These are phyloP conservation scores for Ochotona princeps DNA, from an alignment of 2,113 vertebrate genomes.

Conservation along the genomic window DNA sequence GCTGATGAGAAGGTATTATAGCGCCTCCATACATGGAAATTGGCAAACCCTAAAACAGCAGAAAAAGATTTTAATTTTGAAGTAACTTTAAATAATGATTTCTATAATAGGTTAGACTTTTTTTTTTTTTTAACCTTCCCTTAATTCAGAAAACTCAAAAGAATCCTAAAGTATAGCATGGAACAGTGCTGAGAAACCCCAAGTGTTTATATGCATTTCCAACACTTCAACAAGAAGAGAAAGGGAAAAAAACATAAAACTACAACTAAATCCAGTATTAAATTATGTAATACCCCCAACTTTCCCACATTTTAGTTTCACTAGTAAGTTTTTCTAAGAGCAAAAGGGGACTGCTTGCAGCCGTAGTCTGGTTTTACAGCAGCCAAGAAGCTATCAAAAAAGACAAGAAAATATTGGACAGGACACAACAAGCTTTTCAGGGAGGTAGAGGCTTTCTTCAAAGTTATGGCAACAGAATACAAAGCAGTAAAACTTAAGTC, in stretches of 20 bases:
- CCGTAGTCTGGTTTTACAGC: not conserved
- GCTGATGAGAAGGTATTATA: slow-evolving; percentile 95
- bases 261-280: slow-evolving; percentile 23
- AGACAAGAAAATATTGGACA: slow-evolving; percentile 13
- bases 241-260: not conserved
- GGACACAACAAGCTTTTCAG: slow-evolving; percentile 14
- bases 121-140: not conserved
- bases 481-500: slow-evolving; percentile 16
- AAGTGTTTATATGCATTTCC: slow-evolving; percentile 17
- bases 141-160: slow-evolving; percentile 53
- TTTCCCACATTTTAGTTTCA: slow-evolving; percentile 56
- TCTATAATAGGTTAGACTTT: not conserved
- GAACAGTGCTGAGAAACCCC: slow-evolving; percentile 25
- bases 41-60: slow-evolving; percentile 91
- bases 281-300: not conserved
- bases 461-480: slow-evolving; percentile 32
- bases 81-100: slow-evolving; percentile 54
- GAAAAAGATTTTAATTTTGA: slow-evolving; percentile 51
- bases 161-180: not conserved
- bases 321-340: slow-evolving; percentile 43
- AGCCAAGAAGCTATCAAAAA: not conserved
- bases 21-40: slow-evolving; percentile 98
- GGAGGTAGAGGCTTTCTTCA: not conserved
- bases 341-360: not conserved
- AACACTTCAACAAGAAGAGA: slow-evolving; percentile 36